These are phyloP conservation scores for Ditylenchus weischeri DNA, from an alignment of 2,888 invertebrate species.

Conservation along the genomic window DNA sequence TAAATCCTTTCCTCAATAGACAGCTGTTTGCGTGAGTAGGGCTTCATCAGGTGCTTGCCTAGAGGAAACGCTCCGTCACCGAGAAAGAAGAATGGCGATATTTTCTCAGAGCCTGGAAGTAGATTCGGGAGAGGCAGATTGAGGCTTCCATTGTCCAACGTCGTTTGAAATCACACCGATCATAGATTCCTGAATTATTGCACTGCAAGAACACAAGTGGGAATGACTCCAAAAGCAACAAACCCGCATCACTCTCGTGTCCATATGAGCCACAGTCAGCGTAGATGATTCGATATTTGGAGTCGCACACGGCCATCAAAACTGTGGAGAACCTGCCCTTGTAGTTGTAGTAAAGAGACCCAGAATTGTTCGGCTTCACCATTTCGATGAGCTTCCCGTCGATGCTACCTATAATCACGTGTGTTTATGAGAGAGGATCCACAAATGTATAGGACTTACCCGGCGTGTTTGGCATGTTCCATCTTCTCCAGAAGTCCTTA, in stretches of 20 bases:
- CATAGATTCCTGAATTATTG: too few species aligned
- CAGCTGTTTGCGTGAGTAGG: too few species aligned
- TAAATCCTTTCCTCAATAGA: too few species aligned
- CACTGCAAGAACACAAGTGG: too few species aligned
- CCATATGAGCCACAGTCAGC: conserved; percentile 1
- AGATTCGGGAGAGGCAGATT: too few species aligned
- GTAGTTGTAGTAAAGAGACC: neutral
- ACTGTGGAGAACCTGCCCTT: neutral
- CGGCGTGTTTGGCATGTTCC: neutral
- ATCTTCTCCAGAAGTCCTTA: neutral
- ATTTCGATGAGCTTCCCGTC: conserved; percentile 3
- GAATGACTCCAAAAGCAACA: too few species aligned
- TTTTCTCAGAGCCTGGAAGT: too few species aligned
- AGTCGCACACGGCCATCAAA: conserved; percentile 4
- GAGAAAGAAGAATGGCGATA: too few species aligned
- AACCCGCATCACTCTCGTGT: neutral
- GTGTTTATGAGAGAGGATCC: neutral
- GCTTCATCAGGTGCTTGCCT: too few species aligned
- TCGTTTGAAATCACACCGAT: too few species aligned
- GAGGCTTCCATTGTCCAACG: too few species aligned
- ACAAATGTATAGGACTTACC: neutral
- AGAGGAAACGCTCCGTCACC: too few species aligned
- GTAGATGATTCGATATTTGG: conserved; percentile 3
- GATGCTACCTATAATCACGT: neutral
- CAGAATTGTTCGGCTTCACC: neutral